Evolutionary conservation across 2,888 invertebrate genomes (phyloP), one percentile per base, ranked within the genome.

Genomic region (Creontiades dilutus): DNA sequence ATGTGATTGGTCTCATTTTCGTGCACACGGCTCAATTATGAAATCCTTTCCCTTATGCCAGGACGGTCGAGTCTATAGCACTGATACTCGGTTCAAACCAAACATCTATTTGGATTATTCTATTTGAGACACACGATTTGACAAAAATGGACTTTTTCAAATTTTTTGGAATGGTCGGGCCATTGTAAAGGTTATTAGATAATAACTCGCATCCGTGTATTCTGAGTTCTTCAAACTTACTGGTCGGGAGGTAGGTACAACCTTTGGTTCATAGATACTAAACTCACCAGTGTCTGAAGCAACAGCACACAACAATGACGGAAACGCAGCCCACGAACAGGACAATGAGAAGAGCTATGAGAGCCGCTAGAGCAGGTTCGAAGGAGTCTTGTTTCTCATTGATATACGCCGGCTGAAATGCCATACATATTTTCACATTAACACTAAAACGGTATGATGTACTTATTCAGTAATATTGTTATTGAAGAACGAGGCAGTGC

Each of bases 301-400:
- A 98, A 92, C 97, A 98, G 93, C 98, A 98, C 7, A 97, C 96
- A 12, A 97, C 96, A 89, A 97, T 95, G 92, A 98, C 97, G 0
- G 97, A 97, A 89, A 97, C 96, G 81, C 97, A 96, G 7, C 98
- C 98, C 28, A 98, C 97, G 92, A 97, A 96, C 0, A 98, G 94
- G 7, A 97, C 97, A 86, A 98, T 96, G 14, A 97, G 94, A 0
- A 98, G 94, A 0, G 98, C 98, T 92, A 98, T 97, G 37, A 98
- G 93, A 0, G 97, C 97, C 23, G 97, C 97, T 57, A 98, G 93
- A 0, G 97, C 97, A 28, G 97, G 96, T 93, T 98, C 97, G 92
- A 98, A 97, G 85, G 96, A 95, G 92, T 97, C 97, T 91, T 95
- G 95, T 90, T 95, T 95, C 90, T 95, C 95, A 68, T 94, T 95